phyloP scores from a whole-genome alignment of 1,140 invertebrate genomes.

The Sycophaga agraensis region DNA sequence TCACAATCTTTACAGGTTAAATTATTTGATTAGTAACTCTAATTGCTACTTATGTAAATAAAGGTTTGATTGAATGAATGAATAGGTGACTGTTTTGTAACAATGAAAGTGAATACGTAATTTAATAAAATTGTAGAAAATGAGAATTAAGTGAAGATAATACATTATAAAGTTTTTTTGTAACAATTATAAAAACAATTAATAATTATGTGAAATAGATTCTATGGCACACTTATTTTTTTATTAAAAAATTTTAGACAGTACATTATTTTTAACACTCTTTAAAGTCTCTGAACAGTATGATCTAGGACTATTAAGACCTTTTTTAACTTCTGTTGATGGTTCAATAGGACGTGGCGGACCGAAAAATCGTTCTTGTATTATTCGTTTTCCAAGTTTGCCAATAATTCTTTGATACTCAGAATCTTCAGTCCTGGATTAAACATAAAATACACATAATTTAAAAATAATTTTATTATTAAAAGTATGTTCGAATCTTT shows the following conservation, averaged over 20 bases:
- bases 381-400: slow-evolving; percentile 30
- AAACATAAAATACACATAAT: background rate
- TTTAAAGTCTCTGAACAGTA: slow-evolving; percentile 5
- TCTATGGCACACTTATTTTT: background rate
- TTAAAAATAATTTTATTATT: background rate
- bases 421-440: slow-evolving; percentile 38
- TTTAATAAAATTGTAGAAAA: slow-evolving; percentile 10
- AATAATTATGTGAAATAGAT: background rate
- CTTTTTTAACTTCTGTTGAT: background rate
- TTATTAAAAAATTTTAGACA: slow-evolving; percentile 19
- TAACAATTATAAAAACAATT: background rate
- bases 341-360: background rate
- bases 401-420: slow-evolving; percentile 38
- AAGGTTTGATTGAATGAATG: slow-evolving; percentile 1
- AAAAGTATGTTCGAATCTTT: too few relatives aligned
- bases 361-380: slow-evolving; percentile 24
- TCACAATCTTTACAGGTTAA: background rate
- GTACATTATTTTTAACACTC: background rate
- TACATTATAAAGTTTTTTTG: slow-evolving; percentile 7
- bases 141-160: slow-evolving; percentile 10
- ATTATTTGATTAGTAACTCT: background rate
- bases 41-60: slow-evolving; percentile 24
- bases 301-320: slow-evolving; percentile 10
- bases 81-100: slow-evolving; percentile 18
- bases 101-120: slow-evolving; percentile 10